A percentile compares a stretch with the other conserved stretches of the same genome.
These are phyloP conservation scores for Hypothenemus hampei DNA, from an alignment of 1,140 invertebrate species.

Conservation along the genomic window DNA sequence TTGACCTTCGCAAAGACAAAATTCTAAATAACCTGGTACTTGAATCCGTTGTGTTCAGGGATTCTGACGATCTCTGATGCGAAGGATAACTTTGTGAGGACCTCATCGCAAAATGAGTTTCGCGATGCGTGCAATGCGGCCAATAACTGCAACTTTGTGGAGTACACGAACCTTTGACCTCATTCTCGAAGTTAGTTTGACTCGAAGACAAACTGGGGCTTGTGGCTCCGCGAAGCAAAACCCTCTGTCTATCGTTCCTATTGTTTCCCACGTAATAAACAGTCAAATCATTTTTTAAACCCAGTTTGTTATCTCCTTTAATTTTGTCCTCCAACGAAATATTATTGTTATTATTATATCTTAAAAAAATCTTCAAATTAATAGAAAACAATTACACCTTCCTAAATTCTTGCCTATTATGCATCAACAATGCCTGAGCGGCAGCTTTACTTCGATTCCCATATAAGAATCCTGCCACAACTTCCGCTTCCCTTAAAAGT, in stretches of 20 bases:
- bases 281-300: slow-evolving; percentile 43
- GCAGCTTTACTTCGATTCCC: slow-evolving; percentile 51
- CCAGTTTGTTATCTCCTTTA: slow-evolving; percentile 39
- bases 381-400: neutral
- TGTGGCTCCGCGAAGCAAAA: slow-evolving; percentile 49
- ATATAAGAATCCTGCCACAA: slow-evolving; percentile 54
- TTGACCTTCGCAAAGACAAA: neutral
- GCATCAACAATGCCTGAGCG: slow-evolving; percentile 47
- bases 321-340: slow-evolving; percentile 42
- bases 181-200: slow-evolving; percentile 26
- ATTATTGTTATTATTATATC: slow-evolving; percentile 43
- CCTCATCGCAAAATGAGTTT: slow-evolving; percentile 47
- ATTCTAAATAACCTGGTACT: slow-evolving; percentile 15
- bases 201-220: slow-evolving; percentile 42
- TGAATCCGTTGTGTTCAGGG: slow-evolving; percentile 27
- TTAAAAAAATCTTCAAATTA: neutral
- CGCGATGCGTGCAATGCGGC: slow-evolving; percentile 53
- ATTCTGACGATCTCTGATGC: slow-evolving; percentile 44
- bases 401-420: slow-evolving; percentile 42
- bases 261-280: slow-evolving; percentile 48
- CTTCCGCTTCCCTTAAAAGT: slow-evolving; percentile 50
- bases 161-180: slow-evolving; percentile 44
- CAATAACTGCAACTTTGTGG: slow-evolving; percentile 54
- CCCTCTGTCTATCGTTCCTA: slow-evolving; percentile 40
- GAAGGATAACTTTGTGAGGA: slow-evolving; percentile 55